These are phyloP conservation scores for Caenorhabditis sulstoni DNA, from an alignment of 2,888 invertebrate genomes.

Conservation along the genomic window DNA sequence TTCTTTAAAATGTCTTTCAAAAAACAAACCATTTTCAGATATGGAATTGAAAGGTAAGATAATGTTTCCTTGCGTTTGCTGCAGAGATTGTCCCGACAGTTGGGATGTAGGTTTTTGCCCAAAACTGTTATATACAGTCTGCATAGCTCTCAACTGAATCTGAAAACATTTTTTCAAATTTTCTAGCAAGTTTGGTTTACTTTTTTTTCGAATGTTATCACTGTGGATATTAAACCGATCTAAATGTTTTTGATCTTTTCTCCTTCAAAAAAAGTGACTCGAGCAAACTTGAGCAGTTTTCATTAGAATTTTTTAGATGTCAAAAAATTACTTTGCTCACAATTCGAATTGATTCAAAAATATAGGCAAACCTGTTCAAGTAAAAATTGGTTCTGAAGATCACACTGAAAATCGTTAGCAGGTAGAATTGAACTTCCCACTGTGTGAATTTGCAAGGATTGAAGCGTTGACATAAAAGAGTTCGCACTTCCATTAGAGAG, in stretches of 20 bases:
- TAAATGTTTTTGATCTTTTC: no score
- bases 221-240: no score
- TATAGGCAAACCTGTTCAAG: constrained; percentile 54
- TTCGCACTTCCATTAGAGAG: constrained; percentile 41
- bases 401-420: constrained; percentile 15
- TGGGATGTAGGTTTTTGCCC: background rate
- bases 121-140: constrained; percentile 35
- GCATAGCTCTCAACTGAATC: constrained; percentile 49
- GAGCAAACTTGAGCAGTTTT: no score
- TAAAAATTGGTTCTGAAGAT: constrained; percentile 43
- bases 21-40: no score
- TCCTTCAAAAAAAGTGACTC: no score
- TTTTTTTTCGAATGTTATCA: no score
- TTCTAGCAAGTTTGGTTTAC: no score
- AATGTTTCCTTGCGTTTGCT: background rate
- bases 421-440: constrained; percentile 42
- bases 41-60: background rate
- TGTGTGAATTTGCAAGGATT: constrained; percentile 53
- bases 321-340: no score
- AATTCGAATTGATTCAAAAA: no score
- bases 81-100: background rate
- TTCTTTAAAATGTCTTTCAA: no score
- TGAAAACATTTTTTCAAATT: no score
- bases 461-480: constrained; percentile 59
- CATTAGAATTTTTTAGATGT: no score